These are phyloP conservation scores for Tortricodes alternella DNA, from an alignment of 2,888 invertebrate species.

Conservation along the genomic window DNA sequence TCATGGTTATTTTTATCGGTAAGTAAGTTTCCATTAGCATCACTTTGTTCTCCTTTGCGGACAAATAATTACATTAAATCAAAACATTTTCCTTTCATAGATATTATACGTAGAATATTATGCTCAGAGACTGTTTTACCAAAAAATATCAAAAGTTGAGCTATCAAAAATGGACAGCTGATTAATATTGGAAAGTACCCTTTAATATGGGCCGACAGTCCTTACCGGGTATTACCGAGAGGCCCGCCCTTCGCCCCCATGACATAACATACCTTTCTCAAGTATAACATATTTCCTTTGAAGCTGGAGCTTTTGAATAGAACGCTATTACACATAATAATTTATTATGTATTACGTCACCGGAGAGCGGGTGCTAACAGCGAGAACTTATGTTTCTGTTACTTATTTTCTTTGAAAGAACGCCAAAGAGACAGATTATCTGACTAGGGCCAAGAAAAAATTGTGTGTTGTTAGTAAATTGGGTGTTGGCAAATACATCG, in stretches of 20 bases:
- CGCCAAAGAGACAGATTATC: too few relatives aligned
- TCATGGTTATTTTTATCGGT: too few relatives aligned
- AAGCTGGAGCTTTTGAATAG: background rate
- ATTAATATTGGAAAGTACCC: background rate
- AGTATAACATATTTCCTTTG: conserved; percentile 2
- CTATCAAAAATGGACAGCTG: background rate
- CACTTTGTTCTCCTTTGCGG: too few relatives aligned
- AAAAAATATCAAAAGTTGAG: background rate
- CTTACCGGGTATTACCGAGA: background rate
- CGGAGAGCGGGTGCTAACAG: background rate
- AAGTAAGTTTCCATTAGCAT: too few relatives aligned
- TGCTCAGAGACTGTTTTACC: too few relatives aligned
- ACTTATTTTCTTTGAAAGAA: too few relatives aligned
- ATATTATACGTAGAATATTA: too few relatives aligned
- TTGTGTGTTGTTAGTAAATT: too few relatives aligned
- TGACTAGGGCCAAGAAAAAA: too few relatives aligned
- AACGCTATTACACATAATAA: background rate
- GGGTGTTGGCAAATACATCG: too few relatives aligned
- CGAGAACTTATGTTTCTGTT: background rate
- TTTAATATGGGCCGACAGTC: background rate
- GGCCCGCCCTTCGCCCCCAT: background rate
- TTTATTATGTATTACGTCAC: background rate
- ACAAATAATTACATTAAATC: too few relatives aligned
- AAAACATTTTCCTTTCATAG: too few relatives aligned
- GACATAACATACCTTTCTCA: background rate